A percentile compares a stretch with the other conserved stretches of the same genome.
Evolutionary conservation across 1,140 invertebrate species (phyloP).

Genomic region (Radopholus similis): DNA sequence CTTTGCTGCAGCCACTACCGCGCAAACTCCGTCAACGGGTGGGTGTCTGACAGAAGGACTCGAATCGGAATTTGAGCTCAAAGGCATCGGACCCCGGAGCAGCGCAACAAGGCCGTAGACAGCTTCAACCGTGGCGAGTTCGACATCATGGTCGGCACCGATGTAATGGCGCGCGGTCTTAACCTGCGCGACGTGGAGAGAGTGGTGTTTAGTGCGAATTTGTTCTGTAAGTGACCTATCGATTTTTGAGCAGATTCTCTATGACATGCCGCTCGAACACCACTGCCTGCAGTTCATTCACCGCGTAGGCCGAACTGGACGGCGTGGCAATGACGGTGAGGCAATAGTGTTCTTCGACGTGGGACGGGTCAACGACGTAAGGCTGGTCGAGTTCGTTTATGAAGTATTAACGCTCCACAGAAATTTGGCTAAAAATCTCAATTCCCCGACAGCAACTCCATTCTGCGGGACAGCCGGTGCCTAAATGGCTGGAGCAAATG

Average conservation of each 20-base stretch:
- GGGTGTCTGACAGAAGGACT: neutral
- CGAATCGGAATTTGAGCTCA: neutral
- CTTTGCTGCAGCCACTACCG: neutral
- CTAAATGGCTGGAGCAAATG: no score
- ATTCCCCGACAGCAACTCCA: no score
- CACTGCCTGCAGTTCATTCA: conserved; percentile 75
- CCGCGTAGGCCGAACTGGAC: conserved; percentile 80
- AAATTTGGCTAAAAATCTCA: no score
- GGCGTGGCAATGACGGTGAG: conserved; percentile 73
- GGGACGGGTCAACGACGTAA: neutral
- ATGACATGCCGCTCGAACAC: conserved; percentile 1
- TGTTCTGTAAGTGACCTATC: neutral
- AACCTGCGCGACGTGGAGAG: conserved; percentile 8
- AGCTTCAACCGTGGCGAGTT: conserved; percentile 11
- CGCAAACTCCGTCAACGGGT: conserved; percentile 7
- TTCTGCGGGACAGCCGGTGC: no score
- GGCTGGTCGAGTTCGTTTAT: conserved; percentile 4
- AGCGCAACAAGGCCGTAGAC: conserved; percentile 12
- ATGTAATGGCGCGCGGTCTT: conserved; percentile 16
- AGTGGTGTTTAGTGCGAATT: neutral
- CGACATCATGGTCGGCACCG: conserved; percentile 12
- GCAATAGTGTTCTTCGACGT: conserved; percentile 82
- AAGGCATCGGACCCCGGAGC: conserved; percentile 11
- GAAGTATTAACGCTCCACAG: no score
- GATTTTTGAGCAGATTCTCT: conserved; percentile 11